Base-by-base conservation (phyloP, 30 jellyfish, hydroid and myxozoan genomes). In the Mastigias papua region DNA sequence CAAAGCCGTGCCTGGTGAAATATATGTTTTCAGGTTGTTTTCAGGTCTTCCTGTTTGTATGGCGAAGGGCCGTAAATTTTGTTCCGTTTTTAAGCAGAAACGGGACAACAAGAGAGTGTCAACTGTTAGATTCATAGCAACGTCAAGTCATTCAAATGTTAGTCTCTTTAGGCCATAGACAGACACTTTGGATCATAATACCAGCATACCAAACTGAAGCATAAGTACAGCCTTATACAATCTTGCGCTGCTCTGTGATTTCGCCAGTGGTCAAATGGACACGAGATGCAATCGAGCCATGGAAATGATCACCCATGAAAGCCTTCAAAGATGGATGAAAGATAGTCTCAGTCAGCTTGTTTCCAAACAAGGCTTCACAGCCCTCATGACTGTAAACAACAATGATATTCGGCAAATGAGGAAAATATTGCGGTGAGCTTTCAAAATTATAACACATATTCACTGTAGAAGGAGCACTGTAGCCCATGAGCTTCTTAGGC, bases 261-360 rank as follows among this genome's bases (percentile, higher is more conserved):
- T 54, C 27, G 67, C 17, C 25, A 54, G 17, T 54, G 67, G 9
- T 54, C 17, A 11, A 7, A 54, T 54, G 27, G 27, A 54, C 17
- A 54, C n/a, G n/a, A n/a, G n/a, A n/a, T n/a, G n/a, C n/a, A n/a
- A 54, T 21, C 5, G 7, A 3, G 25, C 6, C 67, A 54, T 10
- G 25, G 35, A 23, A 26, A 22, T 37, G 15, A n/a, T 22, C 1
- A 63, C 46, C 42, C 21, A 27, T 10, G 23, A 27, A n/a, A 63
- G 37, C 74, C 42, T 63, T 7, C 74, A 27, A 27, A n/a, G 74
- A 63, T 63, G 74, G 74, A 63, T 63, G 74, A 23, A 27, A n/a
- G 42, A 63, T 7, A 5, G 19, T 1, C 42, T 63, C 21, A 63
- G 19, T 63, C 37, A 25, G 0, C 42, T 63, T 17, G 0, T 10